Conservation (phyloP, 1,140 invertebrate species). For the Atta cephalotes region DNA sequence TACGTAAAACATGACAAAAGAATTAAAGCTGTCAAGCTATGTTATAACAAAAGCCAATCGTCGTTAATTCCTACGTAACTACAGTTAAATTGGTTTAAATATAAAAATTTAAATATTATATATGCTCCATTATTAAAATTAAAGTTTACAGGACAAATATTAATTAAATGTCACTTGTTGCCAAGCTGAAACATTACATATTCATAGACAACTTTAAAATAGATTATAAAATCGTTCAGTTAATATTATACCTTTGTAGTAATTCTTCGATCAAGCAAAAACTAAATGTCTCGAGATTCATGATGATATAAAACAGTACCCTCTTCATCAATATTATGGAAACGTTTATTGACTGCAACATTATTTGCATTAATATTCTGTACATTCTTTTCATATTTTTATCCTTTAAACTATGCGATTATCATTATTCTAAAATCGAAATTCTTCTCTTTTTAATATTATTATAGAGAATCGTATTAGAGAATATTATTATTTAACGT, state of each 20-base stretch:
- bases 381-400: not conserved
- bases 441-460: not conserved
- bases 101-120: not conserved
- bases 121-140: not conserved
- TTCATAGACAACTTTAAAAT: not conserved
- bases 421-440: not conserved
- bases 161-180: constrained; percentile 5
- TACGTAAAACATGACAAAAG: not conserved
- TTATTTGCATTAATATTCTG: not conserved
- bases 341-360: constrained; percentile 45
- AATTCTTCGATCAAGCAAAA: constrained; percentile 66
- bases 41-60: not conserved
- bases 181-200: not conserved
- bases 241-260: constrained; percentile 27
- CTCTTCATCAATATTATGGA: constrained; percentile 19
- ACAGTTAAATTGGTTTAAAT: not conserved
- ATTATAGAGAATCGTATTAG: not conserved
- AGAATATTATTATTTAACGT: constrained; percentile 17
- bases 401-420: not conserved
- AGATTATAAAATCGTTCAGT: not conserved
- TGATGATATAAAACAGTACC: constrained; percentile 41
- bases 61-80: constrained; percentile 7
- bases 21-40: not conserved
- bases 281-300: constrained; percentile 59
- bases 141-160: not conserved